Evolutionary conservation across 23 tunicate species (phyloP).

Genomic region (Ascidia mentula): DNA sequence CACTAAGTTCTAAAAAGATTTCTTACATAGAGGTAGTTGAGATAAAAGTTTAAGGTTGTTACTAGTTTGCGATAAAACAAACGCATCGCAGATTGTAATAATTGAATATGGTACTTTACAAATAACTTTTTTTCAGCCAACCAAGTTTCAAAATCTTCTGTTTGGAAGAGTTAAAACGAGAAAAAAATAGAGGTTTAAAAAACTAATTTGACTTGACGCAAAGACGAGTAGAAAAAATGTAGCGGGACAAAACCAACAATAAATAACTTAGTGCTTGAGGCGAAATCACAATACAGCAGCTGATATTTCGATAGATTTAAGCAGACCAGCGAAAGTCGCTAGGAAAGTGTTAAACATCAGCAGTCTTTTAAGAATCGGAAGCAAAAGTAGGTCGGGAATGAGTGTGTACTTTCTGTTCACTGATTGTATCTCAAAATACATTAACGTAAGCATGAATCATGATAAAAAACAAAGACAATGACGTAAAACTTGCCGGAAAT

Average conservation of each 20-base stretch:
- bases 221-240: background rate
- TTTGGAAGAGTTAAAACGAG: no score
- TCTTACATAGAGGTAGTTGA: background rate
- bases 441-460: background rate
- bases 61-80: background rate
- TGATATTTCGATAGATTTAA: background rate
- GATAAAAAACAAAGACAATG: background rate
- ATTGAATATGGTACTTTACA: background rate
- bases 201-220: background rate
- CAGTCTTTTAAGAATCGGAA: background rate
- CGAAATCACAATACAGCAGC: background rate
- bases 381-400: background rate
- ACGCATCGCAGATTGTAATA: background rate
- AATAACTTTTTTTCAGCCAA: background rate
- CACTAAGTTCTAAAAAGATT: background rate
- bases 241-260: conserved; percentile 2
- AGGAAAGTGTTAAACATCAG: background rate
- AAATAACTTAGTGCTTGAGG: conserved; percentile 8
- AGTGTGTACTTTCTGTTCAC: background rate
- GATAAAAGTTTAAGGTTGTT: background rate
- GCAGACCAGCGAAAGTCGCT: background rate
- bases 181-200: no score
- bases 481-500: conserved; percentile 4
- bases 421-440: no score
- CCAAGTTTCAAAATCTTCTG: no score